These are phyloP conservation scores for Podocnemis expansa DNA, from an alignment of 2,113 vertebrate genomes.

Conservation along the genomic window DNA sequence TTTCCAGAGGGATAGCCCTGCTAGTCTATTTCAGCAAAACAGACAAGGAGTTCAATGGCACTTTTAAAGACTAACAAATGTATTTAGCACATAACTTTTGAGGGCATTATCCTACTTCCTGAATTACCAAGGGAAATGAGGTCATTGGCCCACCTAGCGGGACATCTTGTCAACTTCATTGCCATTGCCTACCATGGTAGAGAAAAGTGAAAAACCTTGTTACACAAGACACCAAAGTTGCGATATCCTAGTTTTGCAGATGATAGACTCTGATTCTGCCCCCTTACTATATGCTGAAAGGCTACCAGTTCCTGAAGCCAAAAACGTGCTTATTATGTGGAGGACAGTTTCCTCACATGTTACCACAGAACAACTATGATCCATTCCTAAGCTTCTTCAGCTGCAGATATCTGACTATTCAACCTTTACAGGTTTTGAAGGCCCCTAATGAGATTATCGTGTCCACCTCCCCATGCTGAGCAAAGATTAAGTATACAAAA, in stretches of 20 bases:
- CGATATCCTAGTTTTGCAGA: neutral
- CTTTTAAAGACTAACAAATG: too few species aligned
- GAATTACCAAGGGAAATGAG: neutral
- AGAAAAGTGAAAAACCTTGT: neutral
- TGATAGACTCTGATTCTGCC: conserved; percentile 5
- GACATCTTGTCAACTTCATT: neutral
- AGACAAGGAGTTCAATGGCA: too few species aligned
- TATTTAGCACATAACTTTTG: too few species aligned
- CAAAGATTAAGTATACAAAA: neutral
- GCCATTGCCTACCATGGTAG: neutral
- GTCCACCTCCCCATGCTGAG: neutral
- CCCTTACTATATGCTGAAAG: conserved; percentile 62
- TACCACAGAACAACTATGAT: conserved; percentile 1
- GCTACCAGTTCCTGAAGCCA: conserved; percentile 42
- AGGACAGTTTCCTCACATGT: conserved; percentile 30
- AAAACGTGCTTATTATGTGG: conserved; percentile 34
- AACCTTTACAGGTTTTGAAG: neutral
- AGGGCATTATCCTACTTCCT: too few species aligned
- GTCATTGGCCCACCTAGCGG: neutral
- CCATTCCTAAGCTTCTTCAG: neutral
- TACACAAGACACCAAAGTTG: neutral
- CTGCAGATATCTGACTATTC: neutral
- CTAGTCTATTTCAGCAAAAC: too few species aligned
- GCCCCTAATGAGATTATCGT: neutral
- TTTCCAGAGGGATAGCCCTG: too few species aligned